These are phyloP conservation scores for Gymnorhina tibicen DNA, from an alignment of 2,113 vertebrate species.

Conservation along the genomic window DNA sequence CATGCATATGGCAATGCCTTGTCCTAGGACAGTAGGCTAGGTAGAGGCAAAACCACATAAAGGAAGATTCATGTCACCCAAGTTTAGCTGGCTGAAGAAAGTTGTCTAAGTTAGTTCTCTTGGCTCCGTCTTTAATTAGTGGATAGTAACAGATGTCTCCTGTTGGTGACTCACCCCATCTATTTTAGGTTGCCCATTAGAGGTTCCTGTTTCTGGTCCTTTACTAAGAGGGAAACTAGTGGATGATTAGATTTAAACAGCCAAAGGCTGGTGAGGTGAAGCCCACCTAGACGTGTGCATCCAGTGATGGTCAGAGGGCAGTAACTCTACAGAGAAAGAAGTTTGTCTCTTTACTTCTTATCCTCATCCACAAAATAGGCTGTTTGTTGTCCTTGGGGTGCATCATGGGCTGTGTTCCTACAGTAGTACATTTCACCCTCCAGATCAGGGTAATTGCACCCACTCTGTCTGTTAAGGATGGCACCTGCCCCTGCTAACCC, in stretches of 20 bases:
- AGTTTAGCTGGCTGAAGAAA: neutral
- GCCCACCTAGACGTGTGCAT: neutral
- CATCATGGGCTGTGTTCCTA: neutral
- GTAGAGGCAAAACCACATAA: neutral
- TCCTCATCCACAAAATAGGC: neutral
- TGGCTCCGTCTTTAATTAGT: neutral
- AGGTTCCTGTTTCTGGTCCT: slow-evolving; percentile 22
- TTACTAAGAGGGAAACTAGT: neutral
- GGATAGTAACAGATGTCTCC: slow-evolving; percentile 43
- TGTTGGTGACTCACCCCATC: slow-evolving; percentile 30
- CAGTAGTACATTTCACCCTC: neutral
- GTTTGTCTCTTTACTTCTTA: neutral
- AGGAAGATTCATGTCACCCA: neutral
- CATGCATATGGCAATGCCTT: neutral
- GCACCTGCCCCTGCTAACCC: neutral
- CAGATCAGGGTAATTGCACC: neutral
- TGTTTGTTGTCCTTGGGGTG: accelerated
- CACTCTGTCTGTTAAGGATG: neutral
- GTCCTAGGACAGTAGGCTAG: neutral
- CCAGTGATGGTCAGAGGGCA: accelerated
- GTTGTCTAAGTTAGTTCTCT: neutral
- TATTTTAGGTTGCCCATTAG: slow-evolving; percentile 33
- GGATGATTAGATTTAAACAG: neutral
- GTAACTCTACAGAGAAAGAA: neutral
- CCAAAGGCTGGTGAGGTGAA: neutral